Evolutionary conservation across 2,888 invertebrate species (phyloP).

Genomic region (Eupithecia tripunctaria): DNA sequence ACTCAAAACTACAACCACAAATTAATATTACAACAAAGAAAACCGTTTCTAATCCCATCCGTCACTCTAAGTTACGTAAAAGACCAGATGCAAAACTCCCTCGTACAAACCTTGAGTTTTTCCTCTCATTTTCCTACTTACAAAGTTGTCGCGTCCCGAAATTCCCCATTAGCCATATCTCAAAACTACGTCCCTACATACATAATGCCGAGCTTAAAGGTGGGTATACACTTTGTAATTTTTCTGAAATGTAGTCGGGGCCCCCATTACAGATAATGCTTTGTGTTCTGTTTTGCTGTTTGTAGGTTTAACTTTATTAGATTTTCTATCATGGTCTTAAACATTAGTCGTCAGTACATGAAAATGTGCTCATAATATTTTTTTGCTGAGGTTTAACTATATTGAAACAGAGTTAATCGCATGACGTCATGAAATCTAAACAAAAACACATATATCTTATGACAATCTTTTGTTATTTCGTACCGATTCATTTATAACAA

Average conservation of each 20-base stretch:
- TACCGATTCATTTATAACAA: neutral
- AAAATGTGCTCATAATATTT: neutral
- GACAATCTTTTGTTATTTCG: neutral
- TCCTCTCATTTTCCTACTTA: constrained; percentile 40
- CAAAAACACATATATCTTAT: neutral
- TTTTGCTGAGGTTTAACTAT: neutral
- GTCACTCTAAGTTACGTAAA: neutral
- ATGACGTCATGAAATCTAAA: neutral
- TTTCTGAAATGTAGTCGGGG: neutral
- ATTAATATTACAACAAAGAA: neutral
- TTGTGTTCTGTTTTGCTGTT: neutral
- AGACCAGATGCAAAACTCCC: neutral
- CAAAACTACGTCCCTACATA: constrained; percentile 47
- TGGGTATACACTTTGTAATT: neutral
- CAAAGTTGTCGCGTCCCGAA: constrained; percentile 45
- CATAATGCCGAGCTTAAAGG: constrained; percentile 37
- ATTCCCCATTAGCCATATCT: constrained; percentile 48
- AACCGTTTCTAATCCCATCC: neutral
- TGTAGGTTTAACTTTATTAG: neutral
- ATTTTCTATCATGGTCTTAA: neutral
- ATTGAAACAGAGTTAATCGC: neutral
- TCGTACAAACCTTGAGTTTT: constrained; percentile 24
- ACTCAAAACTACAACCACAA: neutral
- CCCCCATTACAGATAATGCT: neutral
- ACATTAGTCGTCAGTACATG: neutral